Percentiles rank a stretch among this genome's conserved stretches.
phyloP scores from a whole-genome alignment of 2,888 invertebrate genomes.

The Tyria jacobaeae region DNA sequence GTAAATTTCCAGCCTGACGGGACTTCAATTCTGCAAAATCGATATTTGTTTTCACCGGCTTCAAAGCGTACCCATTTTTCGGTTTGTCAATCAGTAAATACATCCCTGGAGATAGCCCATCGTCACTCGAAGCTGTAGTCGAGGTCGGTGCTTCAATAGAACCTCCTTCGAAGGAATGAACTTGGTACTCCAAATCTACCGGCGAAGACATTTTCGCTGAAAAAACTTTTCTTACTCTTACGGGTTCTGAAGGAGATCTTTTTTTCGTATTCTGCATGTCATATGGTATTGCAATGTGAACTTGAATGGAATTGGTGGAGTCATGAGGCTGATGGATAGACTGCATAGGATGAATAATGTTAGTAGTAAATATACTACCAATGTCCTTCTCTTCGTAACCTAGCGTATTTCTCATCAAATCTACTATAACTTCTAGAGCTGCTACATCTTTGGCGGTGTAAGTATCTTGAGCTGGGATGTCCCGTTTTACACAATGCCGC shows the following conservation, averaged over 20 bases:
- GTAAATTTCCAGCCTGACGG: constrained; percentile 26
- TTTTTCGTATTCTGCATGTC: constrained; percentile 51
- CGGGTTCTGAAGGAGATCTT: constrained; percentile 53
- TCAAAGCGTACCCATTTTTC: constrained; percentile 55
- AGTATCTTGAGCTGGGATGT: constrained; percentile 36
- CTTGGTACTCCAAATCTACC: constrained; percentile 74
- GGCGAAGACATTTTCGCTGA: constrained; percentile 70
- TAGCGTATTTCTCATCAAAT: constrained; percentile 61
- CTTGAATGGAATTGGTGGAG: constrained; percentile 65
- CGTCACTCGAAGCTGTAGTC: constrained; percentile 13
- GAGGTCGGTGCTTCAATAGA: constrained; percentile 10
- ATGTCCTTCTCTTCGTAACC: constrained; percentile 44
- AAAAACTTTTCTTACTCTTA: constrained; percentile 66
- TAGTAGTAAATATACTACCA: constrained; percentile 1
- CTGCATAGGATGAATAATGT: constrained; percentile 3
- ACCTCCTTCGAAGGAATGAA: constrained; percentile 60
- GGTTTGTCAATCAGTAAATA: constrained; percentile 65
- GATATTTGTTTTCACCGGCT: constrained; percentile 51
- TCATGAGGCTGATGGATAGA: background rate
- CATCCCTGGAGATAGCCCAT: constrained; percentile 59
- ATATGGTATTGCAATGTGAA: constrained; percentile 70
- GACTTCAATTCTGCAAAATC: constrained; percentile 33
- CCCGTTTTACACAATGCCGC: constrained; percentile 38
- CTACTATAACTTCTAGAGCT: constrained; percentile 70
- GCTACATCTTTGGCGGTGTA: constrained; percentile 72